A percentile compares a stretch with the other conserved stretches of the same genome.
Conservation (phyloP, 1,140 invertebrate species). For the Lucilia sericata region DNA sequence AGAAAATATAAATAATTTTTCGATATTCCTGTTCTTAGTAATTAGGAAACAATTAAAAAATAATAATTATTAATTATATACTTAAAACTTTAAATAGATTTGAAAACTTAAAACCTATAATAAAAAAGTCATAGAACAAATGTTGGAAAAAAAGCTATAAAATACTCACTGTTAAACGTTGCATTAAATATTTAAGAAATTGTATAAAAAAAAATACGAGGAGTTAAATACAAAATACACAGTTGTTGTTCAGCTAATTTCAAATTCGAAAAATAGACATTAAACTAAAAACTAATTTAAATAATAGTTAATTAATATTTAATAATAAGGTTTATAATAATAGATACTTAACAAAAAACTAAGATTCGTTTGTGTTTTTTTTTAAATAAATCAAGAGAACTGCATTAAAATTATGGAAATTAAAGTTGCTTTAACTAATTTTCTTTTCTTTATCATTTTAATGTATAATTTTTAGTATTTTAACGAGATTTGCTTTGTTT, state of each 20-base stretch:
- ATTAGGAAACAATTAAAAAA: not conserved
- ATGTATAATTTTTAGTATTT: not conserved
- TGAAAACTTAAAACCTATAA: not conserved
- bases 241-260: not conserved
- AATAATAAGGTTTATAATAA: not conserved
- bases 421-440: not conserved
- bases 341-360: not conserved
- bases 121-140: not conserved
- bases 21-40: not conserved
- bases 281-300: not conserved
- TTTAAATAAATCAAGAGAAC: not conserved
- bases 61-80: constrained; percentile 7
- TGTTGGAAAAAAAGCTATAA: no score
- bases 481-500: constrained; percentile 39
- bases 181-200: not conserved
- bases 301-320: no score
- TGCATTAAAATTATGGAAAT: constrained; percentile 37
- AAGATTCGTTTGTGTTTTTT: constrained; percentile 35
- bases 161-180: no score
- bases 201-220: not conserved
- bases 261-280: not conserved
- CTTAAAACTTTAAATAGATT: constrained; percentile 4
- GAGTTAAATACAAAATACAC: not conserved
- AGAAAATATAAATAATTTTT: not conserved
- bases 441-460: not conserved